Percentiles rank a stretch among this genome's conserved stretches.
Conservation (phyloP, 1,140 invertebrate species). For the Meloidogyne hapla region DNA sequence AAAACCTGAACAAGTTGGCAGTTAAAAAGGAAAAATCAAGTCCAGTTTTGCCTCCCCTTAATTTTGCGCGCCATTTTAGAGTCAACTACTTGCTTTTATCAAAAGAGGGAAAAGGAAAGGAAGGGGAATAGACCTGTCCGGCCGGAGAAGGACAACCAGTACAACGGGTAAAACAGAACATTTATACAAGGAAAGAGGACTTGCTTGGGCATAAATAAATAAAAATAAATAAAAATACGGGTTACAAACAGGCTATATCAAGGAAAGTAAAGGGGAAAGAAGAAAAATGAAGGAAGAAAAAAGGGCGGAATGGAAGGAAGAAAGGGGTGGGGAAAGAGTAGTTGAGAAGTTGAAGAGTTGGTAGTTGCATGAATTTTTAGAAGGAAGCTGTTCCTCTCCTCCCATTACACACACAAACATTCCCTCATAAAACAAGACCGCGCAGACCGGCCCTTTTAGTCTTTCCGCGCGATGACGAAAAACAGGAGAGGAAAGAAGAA, state of each 20-base stretch:
- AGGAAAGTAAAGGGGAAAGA: not conserved
- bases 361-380: not conserved
- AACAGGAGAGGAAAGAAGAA: not conserved
- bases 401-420: not conserved
- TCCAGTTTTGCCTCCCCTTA: not conserved
- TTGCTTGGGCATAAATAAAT: not conserved
- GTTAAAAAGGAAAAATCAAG: not conserved
- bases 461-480: not conserved
- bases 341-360: not conserved
- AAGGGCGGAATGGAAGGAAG: not conserved
- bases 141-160: not conserved
- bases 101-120: conserved; percentile 3
- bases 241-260: not conserved
- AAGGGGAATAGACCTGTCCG: not conserved
- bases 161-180: not conserved
- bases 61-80: conserved; percentile 1
- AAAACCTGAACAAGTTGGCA: conserved; percentile 11
- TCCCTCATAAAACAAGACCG: not conserved
- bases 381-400: not conserved
- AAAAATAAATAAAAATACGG: too few species aligned
- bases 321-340: too few species aligned
- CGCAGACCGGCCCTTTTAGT: not conserved
- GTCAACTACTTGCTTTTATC: not conserved
- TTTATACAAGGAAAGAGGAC: not conserved
- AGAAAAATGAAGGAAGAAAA: not conserved